Evolutionary conservation across 2,888 invertebrate genomes (phyloP), one percentile per base, ranked within the genome.

Genomic region (Hyposoter dolosus): DNA sequence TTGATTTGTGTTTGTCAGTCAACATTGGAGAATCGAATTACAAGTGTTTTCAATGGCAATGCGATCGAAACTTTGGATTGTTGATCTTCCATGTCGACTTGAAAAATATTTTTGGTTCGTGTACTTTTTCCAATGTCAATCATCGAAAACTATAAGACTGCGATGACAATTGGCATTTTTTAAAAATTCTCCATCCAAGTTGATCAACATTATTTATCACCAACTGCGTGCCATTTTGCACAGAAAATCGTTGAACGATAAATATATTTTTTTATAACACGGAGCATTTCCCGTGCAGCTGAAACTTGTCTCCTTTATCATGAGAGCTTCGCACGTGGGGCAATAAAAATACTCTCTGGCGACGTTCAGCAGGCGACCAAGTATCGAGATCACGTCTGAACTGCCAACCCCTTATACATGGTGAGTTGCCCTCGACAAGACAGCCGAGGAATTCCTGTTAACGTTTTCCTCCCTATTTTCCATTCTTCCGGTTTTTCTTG

Each of bases 311-410:
- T 82, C 56, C 45, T 75, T 60, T 75, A 45, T 69, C 69, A 82
- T 17, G 12, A 28, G 66, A 68, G 81, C 10, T 66, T 47, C 9
- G 66, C 45, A 68, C 56, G 60, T 56, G 75, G 60, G 53, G 23
- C 75, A 68, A 69, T 68, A 82, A 82, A 75, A 82, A 75, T 82
- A 17, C 35, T 60, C 82, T 45, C 50, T 12, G 17, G 19, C 32
- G 45, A 69, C 32, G 69, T 43, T 75, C 56, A 56, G 47, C n/a
- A 66, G 56, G 56, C 12, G 71, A 65, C 77, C 50, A 45, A 82
- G 68, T 60, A 76, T 82, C 68, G 82, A 32, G 82, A 68, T 77
- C 83, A 85, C 80, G 79, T 85, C 76, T 76, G 65, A 85, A 76
- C 80, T 60, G 56, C 43, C 32, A 53, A 7, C 17, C 66, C 35